Conservation (phyloP, 1,140 invertebrate species). For the Pissodes strobi region DNA sequence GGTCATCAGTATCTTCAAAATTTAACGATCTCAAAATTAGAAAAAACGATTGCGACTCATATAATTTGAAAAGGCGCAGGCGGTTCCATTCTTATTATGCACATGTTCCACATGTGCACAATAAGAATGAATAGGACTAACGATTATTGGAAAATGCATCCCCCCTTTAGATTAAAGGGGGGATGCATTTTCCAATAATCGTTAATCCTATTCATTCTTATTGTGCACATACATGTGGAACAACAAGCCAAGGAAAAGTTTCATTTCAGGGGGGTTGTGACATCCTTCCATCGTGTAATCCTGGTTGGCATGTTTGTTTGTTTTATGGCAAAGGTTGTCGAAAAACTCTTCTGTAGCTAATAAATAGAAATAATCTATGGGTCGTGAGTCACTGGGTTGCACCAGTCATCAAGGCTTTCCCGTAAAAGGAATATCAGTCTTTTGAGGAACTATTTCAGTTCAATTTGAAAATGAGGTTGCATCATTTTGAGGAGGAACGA, state of each 20-base stretch:
- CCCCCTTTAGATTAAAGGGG: no score
- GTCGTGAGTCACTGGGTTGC: background rate
- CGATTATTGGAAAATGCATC: no score
- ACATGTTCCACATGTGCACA: no score
- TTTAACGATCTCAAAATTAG: no score
- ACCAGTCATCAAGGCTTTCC: background rate
- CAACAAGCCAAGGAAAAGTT: conserved; percentile 10
- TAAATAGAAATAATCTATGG: conserved; percentile 15
- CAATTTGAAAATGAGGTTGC: no score
- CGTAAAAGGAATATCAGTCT: conserved; percentile 3
- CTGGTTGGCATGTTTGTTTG: background rate
- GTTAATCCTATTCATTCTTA: conserved; percentile 17
- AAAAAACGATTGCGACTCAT: no score
- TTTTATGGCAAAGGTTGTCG: background rate
- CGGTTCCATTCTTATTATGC: no score
- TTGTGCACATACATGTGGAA: conserved; percentile 27
- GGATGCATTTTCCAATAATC: conserved; percentile 27
- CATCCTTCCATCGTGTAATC: background rate
- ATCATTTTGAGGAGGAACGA: background rate
- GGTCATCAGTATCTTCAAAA: no score
- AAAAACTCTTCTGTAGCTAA: conserved; percentile 4
- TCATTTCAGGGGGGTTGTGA: conserved; percentile 3
- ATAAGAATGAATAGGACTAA: no score
- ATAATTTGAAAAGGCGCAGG: no score
- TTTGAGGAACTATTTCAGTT: no score